A percentile compares a stretch with the other conserved stretches of the same genome.
Evolutionary conservation across 2,888 invertebrate species (phyloP).

Genomic region (Tillus elongatus): DNA sequence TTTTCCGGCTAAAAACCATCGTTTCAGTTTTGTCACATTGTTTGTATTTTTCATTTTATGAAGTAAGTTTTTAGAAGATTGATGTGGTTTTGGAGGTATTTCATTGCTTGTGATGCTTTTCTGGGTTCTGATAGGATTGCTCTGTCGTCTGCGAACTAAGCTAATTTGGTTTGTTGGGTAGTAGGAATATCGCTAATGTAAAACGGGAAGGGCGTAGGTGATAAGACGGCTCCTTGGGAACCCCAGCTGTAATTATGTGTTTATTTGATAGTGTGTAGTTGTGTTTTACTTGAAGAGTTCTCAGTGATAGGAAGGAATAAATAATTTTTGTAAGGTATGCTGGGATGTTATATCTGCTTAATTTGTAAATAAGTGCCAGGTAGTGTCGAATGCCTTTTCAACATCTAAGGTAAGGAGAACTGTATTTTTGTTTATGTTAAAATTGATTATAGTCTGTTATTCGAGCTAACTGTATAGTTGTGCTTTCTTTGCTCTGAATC

Average conservation of each 20-base stretch:
- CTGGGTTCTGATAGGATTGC: constrained; percentile 8
- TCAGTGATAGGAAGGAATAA: constrained; percentile 3
- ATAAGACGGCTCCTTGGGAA: constrained; percentile 11
- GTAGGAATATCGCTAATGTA: constrained; percentile 9
- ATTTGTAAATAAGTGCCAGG: constrained; percentile 13
- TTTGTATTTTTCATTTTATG: constrained; percentile 8
- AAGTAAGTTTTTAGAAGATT: constrained; percentile 5
- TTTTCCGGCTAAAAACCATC: neutral
- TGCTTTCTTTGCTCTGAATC: constrained; percentile 14
- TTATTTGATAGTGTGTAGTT: constrained; percentile 1
- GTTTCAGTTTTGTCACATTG: constrained; percentile 3
- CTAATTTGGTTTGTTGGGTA: neutral
- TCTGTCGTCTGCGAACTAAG: constrained; percentile 10
- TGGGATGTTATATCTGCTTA: neutral
- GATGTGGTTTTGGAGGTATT: constrained; percentile 8
- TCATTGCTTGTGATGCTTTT: neutral
- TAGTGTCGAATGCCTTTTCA: constrained; percentile 12
- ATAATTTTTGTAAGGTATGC: constrained; percentile 11
- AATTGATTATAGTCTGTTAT: constrained; percentile 11
- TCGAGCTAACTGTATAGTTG: constrained; percentile 9
- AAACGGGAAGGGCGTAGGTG: neutral
- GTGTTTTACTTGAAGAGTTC: constrained; percentile 9
- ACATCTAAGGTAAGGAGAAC: constrained; percentile 9
- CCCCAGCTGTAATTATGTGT: constrained; percentile 10
- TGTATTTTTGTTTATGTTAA: constrained; percentile 9